Conservation (phyloP, 2,113 vertebrate genomes). For the Bothrops jararaca region DNA sequence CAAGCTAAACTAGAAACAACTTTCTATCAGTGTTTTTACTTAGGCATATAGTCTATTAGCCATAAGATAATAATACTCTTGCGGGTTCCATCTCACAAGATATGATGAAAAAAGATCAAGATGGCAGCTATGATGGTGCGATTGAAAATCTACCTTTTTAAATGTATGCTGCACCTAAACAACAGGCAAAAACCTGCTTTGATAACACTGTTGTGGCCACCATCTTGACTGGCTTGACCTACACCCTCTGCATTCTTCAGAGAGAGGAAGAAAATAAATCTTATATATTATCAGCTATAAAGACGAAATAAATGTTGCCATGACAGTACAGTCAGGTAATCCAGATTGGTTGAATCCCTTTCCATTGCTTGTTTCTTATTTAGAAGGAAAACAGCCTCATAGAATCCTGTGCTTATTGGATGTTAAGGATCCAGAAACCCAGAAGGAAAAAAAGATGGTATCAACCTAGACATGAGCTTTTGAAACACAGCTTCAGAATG, state of each 20-base stretch:
- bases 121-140: neutral
- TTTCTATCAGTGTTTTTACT: neutral
- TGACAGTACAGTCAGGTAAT: neutral
- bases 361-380: neutral
- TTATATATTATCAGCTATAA: neutral
- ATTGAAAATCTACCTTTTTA: neutral
- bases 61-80: neutral
- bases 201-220: neutral
- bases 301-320: neutral
- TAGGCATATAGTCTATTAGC: neutral
- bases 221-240: neutral
- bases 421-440: neutral
- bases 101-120: neutral
- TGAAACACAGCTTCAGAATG: neutral
- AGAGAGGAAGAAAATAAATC: neutral
- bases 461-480: neutral
- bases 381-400: no score
- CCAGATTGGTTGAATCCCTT: neutral
- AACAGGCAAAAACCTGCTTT: neutral
- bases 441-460: neutral
- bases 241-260: neutral
- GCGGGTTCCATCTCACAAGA: neutral
- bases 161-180: neutral
- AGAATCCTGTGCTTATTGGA: neutral
- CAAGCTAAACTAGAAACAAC: neutral